Percentiles rank a stretch among this genome's conserved stretches.
Conservation (phyloP, 2,113 vertebrate genomes). For the Heliornis fulica region DNA sequence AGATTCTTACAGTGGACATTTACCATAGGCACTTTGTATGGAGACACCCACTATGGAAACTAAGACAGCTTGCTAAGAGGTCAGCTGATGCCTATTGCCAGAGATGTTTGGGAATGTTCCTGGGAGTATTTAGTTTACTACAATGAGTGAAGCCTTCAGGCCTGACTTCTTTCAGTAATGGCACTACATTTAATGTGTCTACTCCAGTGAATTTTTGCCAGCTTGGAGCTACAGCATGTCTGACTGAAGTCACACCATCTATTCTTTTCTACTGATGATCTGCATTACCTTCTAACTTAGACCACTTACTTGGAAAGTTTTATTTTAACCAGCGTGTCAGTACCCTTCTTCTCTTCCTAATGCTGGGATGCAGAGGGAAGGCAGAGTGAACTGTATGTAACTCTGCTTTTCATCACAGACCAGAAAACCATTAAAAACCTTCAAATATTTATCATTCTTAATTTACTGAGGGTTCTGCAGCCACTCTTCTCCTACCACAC, state of each 20-base stretch:
- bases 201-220: background rate
- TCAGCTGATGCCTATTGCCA: no score
- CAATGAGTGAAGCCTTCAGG: background rate
- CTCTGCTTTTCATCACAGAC: background rate
- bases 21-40: background rate
- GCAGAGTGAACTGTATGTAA: background rate
- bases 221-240: background rate
- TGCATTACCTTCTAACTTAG: background rate
- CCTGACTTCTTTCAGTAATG: background rate
- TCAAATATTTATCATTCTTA: background rate
- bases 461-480: background rate
- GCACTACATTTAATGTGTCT: no score
- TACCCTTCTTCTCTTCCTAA: background rate
- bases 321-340: background rate
- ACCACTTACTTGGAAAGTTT: background rate
- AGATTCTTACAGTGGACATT: background rate
- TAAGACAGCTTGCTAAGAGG: background rate
- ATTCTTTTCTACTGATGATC: background rate
- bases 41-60: background rate
- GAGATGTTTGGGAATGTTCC: background rate
- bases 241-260: background rate
- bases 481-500: background rate
- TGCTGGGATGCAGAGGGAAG: background rate
- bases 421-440: background rate
- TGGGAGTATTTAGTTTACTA: background rate